Conservation (phyloP, 2,113 vertebrate genomes). For the Trematomus loennbergii region DNA sequence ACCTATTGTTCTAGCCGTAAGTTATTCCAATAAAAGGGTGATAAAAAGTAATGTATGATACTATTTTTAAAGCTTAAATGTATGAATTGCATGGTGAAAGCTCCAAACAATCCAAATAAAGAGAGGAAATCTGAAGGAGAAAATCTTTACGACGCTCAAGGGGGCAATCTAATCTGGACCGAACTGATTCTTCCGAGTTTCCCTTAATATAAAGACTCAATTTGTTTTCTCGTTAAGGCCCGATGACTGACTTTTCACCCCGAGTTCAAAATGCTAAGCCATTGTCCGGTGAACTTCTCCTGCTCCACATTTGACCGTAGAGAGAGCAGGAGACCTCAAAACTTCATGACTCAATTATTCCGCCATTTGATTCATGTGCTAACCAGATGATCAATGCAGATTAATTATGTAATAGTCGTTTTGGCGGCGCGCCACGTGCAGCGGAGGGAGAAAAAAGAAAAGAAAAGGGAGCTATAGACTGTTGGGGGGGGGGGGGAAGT, state of each 20-base stretch:
- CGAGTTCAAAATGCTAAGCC: conserved; percentile 50
- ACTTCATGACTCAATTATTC: conserved; percentile 90
- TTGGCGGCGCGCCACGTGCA: conserved; percentile 89
- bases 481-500: conserved; percentile 36
- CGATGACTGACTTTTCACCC: conserved; percentile 61
- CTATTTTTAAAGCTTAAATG: conserved; percentile 49
- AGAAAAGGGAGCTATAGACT: conserved; percentile 32
- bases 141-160: conserved; percentile 65
- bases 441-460: conserved; percentile 67
- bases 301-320: conserved; percentile 2
- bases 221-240: conserved; percentile 47
- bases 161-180: conserved; percentile 59
- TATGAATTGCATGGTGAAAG: conserved; percentile 68
- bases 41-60: conserved; percentile 58
- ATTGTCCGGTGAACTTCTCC: conserved; percentile 67
- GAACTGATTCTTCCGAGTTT: conserved; percentile 80
- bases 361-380: conserved; percentile 89
- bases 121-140: conserved; percentile 79
- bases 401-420: conserved; percentile 92
- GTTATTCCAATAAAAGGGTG: conserved; percentile 70
- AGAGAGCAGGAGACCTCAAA: conserved; percentile 45
- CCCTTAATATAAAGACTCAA: conserved; percentile 73
- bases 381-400: conserved; percentile 92
- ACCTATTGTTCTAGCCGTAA: conserved; percentile 34
- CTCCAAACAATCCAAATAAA: conserved; percentile 77